Evolutionary conservation across 2,113 vertebrate genomes (phyloP).

Genomic region (Toxostoma redivivum): DNA sequence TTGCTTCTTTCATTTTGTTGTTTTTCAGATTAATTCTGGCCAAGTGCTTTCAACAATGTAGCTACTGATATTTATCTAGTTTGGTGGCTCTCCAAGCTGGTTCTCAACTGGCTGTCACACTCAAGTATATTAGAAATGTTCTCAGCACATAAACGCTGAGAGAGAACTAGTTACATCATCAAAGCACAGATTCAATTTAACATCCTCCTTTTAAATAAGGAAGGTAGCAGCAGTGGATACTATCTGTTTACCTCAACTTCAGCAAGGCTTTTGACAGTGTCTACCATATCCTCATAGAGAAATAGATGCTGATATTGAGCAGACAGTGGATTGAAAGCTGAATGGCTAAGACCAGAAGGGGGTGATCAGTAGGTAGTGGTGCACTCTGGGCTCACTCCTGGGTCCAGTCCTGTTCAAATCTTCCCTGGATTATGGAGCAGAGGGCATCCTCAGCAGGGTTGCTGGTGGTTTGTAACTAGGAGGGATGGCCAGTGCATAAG

Average conservation of each 20-base stretch:
- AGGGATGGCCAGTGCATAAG: accelerated
- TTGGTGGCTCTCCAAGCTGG: background rate
- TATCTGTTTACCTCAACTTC: background rate
- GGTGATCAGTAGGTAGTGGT: background rate
- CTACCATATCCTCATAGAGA: background rate
- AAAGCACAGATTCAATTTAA: background rate
- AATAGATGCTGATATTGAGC: background rate
- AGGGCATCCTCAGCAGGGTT: background rate
- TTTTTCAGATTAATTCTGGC: background rate
- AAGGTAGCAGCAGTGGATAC: background rate
- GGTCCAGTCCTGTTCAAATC: background rate
- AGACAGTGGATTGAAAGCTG: background rate
- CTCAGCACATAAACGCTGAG: background rate
- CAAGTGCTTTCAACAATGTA: background rate
- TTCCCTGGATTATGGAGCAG: background rate
- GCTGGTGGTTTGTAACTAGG: background rate
- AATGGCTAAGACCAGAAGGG: background rate
- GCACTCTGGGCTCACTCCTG: background rate
- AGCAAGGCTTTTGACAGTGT: background rate
- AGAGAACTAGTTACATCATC: background rate
- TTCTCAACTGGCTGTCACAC: background rate
- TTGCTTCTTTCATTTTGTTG: background rate
- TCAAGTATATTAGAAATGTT: background rate
- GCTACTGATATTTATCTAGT: background rate
- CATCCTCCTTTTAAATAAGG: background rate